Evolutionary conservation across 2,888 invertebrate genomes (phyloP), one percentile per base, ranked within the genome.

Genomic region (Yponomeuta evonymella): DNA sequence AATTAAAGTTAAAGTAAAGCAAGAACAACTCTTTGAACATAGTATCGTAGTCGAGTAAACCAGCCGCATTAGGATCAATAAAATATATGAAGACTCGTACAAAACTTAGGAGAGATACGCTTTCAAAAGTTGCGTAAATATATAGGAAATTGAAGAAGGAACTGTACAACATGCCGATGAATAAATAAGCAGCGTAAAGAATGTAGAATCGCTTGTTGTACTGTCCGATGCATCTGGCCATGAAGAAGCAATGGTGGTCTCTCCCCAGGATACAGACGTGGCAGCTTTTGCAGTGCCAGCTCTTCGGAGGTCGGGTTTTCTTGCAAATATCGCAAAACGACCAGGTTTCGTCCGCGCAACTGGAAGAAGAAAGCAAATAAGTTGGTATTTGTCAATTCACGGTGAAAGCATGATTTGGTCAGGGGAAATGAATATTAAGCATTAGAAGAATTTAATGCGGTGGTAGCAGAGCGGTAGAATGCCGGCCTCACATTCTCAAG

Each of bases 281-380:
- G 84, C 98, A 99, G 0, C 89, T 92, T 58, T 90, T 91, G 79
- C 98, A 99, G 81, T 98, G 98, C 94, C 97, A 97, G 1, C 97
- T 95, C 63, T 96, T 93, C 1, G 95, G 95, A 0, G 97, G 96
- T 4, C 94, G 93, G 4, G 94, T 72, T 23, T 93, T 87, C 77
- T 96, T 95, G 83, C 98, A 98, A 0, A 87, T 80, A 0, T 94
- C 84, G 83, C 98, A 99, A 79, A 95, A 95, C 72, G 93, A 93
- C 95, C 96, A 97, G 2, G 84, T 85, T 9, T 66, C 58, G 9
- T 29, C 29, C 23, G 69, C 33, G 11, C 29, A 30, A 12, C 30
- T 33, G 65, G 65, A 58, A 58, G 2, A 58, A 15, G 15, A 12
- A 58, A 43, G 43, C 5, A 43, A 43, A 43, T 43, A 43, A 43